phyloP scores from a whole-genome alignment of 2,888 invertebrate genomes.

The Melinopterus prodromus region DNA sequence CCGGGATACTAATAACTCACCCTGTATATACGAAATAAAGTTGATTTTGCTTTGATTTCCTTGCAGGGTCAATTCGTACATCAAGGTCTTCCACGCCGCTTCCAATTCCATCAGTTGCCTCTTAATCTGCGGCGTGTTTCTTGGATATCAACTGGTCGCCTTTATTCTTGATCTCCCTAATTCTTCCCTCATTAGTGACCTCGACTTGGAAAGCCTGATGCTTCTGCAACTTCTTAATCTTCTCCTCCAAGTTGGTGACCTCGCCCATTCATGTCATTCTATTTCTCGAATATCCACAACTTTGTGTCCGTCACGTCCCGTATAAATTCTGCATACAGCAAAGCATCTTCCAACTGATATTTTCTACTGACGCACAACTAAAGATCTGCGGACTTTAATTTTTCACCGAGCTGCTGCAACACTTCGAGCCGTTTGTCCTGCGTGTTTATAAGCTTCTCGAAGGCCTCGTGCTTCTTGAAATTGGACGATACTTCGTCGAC shows the following conservation, averaged over 20 bases:
- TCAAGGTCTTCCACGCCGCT: slow-evolving; percentile 79
- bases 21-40: too few relatives aligned
- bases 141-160: slow-evolving; percentile 75
- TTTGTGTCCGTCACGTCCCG: slow-evolving; percentile 92
- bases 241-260: slow-evolving; percentile 88
- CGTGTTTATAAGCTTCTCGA: slow-evolving; percentile 88
- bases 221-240: slow-evolving; percentile 93
- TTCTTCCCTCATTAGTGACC: slow-evolving; percentile 84
- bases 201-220: slow-evolving; percentile 96
- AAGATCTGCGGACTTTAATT: slow-evolving; percentile 82
- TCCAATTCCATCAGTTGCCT: slow-evolving; percentile 75
- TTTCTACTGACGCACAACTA: slow-evolving; percentile 73
- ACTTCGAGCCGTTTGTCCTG: slow-evolving; percentile 88
- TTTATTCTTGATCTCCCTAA: slow-evolving; percentile 80
- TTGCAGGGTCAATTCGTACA: slow-evolving; percentile 67
- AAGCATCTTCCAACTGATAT: slow-evolving; percentile 75
- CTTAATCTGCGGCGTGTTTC: slow-evolving; percentile 76
- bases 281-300: slow-evolving; percentile 91
- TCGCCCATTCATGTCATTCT: slow-evolving; percentile 82
- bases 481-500: slow-evolving; percentile 91
- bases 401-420: slow-evolving; percentile 84
- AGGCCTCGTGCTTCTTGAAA: slow-evolving; percentile 93
- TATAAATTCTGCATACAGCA: slow-evolving; percentile 89
- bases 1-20: too few relatives aligned
- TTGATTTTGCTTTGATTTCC: slow-evolving; percentile 43